Percentiles rank a stretch among this genome's conserved stretches.
Evolutionary conservation across 2,888 invertebrate species (phyloP).

Genomic region (Lasioglossum pauxillum): DNA sequence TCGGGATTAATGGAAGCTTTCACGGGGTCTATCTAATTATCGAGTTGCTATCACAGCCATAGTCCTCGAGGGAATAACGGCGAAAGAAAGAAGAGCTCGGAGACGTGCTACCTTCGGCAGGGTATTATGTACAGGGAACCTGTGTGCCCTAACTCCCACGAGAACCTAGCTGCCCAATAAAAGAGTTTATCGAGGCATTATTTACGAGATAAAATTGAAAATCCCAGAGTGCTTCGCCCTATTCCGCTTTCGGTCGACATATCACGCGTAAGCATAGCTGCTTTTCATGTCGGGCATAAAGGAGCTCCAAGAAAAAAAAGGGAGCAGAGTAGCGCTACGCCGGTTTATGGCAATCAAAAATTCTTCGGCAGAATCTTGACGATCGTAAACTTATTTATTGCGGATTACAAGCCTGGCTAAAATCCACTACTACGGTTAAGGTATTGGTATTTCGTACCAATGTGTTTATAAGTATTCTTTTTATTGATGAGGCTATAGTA

Average conservation of each 20-base stretch:
- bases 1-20: conserved; percentile 32
- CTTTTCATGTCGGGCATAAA: neutral
- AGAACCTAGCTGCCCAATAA: conserved; percentile 56
- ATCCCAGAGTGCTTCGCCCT: conserved; percentile 17
- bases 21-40: conserved; percentile 59
- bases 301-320: no score
- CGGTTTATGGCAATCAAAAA: conserved; percentile 64
- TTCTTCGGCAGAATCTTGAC: conserved; percentile 56
- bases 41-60: conserved; percentile 52
- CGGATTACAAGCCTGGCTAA: conserved; percentile 42
- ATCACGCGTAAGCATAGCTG: neutral
- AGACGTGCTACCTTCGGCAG: conserved; percentile 14
- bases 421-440: conserved; percentile 33
- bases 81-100: conserved; percentile 16
- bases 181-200: conserved; percentile 67
- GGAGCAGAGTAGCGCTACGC: conserved; percentile 3
- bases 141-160: conserved; percentile 40
- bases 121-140: conserved; percentile 48
- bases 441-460: no score
- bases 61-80: conserved; percentile 34
- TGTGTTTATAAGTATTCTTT: no score
- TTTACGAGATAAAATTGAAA: conserved; percentile 66
- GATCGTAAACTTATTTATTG: conserved; percentile 69
- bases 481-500: no score
- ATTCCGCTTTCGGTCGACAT: neutral